A percentile compares a stretch with the other conserved stretches of the same genome.
phyloP scores from a whole-genome alignment of 2,888 invertebrate genomes.

The Aproaerema taeniolella region DNA sequence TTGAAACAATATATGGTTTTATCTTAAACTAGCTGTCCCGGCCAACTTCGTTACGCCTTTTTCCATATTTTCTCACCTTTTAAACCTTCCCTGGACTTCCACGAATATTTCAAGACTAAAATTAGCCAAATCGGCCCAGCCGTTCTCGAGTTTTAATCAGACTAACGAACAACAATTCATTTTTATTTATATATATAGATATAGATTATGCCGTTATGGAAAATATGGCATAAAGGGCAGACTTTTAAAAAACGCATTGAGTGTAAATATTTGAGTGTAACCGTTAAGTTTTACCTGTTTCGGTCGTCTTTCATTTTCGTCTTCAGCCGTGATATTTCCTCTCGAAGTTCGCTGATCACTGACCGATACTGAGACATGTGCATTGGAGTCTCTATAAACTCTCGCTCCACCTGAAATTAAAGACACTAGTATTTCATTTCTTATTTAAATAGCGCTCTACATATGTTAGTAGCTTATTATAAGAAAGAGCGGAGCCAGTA shows the following conservation, averaged over 20 bases:
- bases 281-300: constrained; percentile 67
- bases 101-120: no score
- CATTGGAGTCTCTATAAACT: constrained; percentile 82
- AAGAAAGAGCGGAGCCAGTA: background rate
- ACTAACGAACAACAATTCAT: no score
- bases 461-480: no score
- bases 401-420: constrained; percentile 75
- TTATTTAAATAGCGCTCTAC: background rate
- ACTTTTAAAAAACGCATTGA: constrained; percentile 3
- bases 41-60: no score
- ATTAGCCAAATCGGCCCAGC: no score
- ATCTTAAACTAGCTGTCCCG: no score
- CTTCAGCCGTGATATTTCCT: constrained; percentile 88
- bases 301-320: constrained; percentile 88
- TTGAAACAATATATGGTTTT: no score
- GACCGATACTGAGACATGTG: constrained; percentile 91
- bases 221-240: constrained; percentile 1
- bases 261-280: background rate
- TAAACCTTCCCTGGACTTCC: no score
- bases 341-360: constrained; percentile 88
- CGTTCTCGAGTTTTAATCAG: no score
- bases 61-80: no score
- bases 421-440: background rate
- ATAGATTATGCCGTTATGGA: no score
- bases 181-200: no score